A percentile compares a stretch with the other conserved stretches of the same genome.
Evolutionary conservation across 2,888 invertebrate genomes (phyloP).

Genomic region (Nomada hirtipes): DNA sequence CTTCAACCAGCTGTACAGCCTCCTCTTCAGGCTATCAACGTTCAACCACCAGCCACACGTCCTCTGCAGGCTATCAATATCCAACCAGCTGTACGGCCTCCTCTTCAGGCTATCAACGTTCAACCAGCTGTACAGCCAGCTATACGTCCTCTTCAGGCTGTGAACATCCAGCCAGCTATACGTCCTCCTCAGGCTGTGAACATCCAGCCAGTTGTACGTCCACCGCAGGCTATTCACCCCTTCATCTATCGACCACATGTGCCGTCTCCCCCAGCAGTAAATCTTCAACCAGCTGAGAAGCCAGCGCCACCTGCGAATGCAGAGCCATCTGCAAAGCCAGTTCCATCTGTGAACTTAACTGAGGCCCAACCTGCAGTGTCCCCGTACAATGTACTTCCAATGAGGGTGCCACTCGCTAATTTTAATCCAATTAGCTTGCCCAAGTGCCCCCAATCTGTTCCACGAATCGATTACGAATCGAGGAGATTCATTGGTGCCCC

Average conservation of each 20-base stretch:
- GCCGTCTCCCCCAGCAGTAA: not conserved
- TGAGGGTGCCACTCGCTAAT: too few relatives aligned
- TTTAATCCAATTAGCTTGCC: too few relatives aligned
- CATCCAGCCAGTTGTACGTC: not conserved
- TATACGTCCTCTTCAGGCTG: not conserved
- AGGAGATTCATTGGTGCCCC: too few relatives aligned
- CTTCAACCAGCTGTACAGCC: not conserved
- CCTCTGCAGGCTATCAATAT: not conserved
- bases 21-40: not conserved
- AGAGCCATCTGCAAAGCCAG: not conserved
- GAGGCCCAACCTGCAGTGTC: not conserved
- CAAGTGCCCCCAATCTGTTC: too few relatives aligned
- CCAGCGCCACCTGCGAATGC: not conserved
- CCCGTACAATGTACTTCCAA: not conserved
- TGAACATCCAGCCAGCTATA: not conserved
- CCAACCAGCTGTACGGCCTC: not conserved
- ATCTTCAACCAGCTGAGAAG: not conserved
- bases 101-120: not conserved
- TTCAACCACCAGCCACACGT: too few relatives aligned
- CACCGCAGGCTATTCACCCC: not conserved
- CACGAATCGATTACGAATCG: too few relatives aligned
- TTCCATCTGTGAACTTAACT: not conserved
- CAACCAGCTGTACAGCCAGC: not conserved
- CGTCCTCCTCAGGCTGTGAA: conserved; percentile 2
- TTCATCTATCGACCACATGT: not conserved